Base-by-base conservation (phyloP, 92 coral and sea anemone species). In the Desmophyllum pertusum region DNA sequence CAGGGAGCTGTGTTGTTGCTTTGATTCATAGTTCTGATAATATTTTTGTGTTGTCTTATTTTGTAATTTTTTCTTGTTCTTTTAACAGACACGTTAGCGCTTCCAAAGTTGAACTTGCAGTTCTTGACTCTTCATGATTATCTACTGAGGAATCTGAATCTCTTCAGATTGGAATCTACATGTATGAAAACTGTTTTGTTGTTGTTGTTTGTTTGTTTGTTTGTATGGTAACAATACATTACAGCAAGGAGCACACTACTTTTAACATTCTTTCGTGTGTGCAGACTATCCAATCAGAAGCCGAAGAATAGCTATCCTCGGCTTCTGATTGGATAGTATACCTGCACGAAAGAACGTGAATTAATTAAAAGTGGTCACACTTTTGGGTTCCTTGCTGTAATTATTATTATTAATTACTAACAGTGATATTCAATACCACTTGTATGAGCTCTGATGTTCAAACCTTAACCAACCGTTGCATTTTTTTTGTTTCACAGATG, bases 81-180 rank as follows among this genome's bases (percentile, higher is more conserved):
- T 70, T 75, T 74, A 31, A 21, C 83, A 97, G 99, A 97, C 84
- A 94, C 98, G 52, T 87, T 97, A 35, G 99, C 99, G 53, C 90
- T 95, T 17, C 98, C 98, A 48, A 95, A 95, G 85, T 88, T 95
- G 38, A 95, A 95, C 84, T 91, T 94, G 19, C 97, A 97, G 95
- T 97, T 97, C 75, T 74, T 97, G 37, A 97, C 99, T 0, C 98
- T 97, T 21, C 99, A 97, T 77, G 99, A 97, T 72, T 97, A 97
- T 65, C 88, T 97, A 1, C 81, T 97, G 79, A 85, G 99, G 36
- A 97, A 97, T 57, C 85, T 97, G 33, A 97, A 97, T 55, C 93
- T 97, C 80, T 97, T 97, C 92, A 85, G 98, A 75, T 89, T 97
- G 53, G 99, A 97, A 81, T 97, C 99, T 42, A 97, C 99, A 25